Conservation (phyloP, 2,113 vertebrate species). For the Grus americana region DNA sequence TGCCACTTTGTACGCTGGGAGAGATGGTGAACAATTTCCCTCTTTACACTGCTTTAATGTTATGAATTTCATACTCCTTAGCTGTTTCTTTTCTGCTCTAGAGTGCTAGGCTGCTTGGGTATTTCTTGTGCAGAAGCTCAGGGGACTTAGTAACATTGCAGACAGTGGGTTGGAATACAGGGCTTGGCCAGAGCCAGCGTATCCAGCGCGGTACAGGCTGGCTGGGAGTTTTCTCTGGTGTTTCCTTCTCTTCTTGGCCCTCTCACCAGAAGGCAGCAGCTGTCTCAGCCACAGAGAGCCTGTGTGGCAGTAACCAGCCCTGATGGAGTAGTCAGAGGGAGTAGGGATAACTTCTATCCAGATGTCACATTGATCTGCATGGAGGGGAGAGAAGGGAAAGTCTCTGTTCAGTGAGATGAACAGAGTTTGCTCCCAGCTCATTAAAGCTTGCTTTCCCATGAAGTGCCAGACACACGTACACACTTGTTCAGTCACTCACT, state of each 20-base stretch:
- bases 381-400: neutral
- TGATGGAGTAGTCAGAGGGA: neutral
- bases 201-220: neutral
- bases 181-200: neutral
- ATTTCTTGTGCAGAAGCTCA: neutral
- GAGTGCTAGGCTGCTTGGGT: neutral
- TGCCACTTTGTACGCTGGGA: neutral
- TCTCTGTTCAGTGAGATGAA: neutral
- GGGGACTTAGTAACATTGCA: neutral
- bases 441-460: neutral
- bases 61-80: neutral
- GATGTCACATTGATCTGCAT: neutral
- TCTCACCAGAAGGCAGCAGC: neutral
- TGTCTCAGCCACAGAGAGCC: neutral
- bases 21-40: neutral
- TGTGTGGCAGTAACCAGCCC: neutral
- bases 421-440: neutral
- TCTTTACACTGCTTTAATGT: neutral
- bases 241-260: neutral
- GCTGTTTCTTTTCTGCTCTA: neutral
- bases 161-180: neutral
- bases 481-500: neutral
- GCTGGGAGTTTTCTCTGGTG: neutral
- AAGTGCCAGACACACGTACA: neutral
- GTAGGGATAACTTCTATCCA: neutral